Base-by-base conservation (phyloP, 1,140 invertebrate genomes). In the Polypedilum vanderplanki region DNA sequence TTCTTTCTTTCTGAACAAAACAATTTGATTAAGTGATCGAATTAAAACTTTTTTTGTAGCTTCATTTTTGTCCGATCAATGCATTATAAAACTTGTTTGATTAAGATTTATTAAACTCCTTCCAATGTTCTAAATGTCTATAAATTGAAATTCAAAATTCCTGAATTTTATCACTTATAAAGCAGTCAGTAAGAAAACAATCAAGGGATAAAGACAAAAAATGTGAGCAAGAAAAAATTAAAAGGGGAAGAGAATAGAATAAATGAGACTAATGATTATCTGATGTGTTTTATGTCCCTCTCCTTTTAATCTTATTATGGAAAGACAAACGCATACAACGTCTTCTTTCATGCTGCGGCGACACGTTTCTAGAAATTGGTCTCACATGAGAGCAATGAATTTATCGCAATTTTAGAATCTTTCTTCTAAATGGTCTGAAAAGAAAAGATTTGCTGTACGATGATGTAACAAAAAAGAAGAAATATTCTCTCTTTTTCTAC, bases 301-400 rank as follows among this genome's bases (percentile, higher is more conserved):
- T 57, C n/a, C 46, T 57, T 12, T 57, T 57, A 57, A 57, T 57
- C 46, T 57, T 57, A 15, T 57, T 57, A 57, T n/a, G 15, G 12
- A n/a, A n/a, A 57, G 46, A 57, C 46, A 57, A 4, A 57, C 10
- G n/a, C 46, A 57, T 12, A 57, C 3, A 15, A n/a, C n/a, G 24
- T 33, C 24, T 57, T 57, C 15, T 46, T 46, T 57, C n/a, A 57
- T 57, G 46, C 12, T 57, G n/a, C 46, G 46, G 46, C 46, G 46
- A 57, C 46, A 57, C 12, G 46, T 57, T n/a, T 57, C 46, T 57
- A 57, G 46, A 57, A 57, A 57, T n/a, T 46, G 46, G 12, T 57
- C 12, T 57, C 12, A 33, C 24, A 57, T 12, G 12, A 57, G 46
- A 57, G n/a, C 46, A 57, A 33, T 33, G 24, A 57, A 57, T n/a